Conservation (phyloP, 2,113 vertebrate genomes). For the Apus apus region DNA sequence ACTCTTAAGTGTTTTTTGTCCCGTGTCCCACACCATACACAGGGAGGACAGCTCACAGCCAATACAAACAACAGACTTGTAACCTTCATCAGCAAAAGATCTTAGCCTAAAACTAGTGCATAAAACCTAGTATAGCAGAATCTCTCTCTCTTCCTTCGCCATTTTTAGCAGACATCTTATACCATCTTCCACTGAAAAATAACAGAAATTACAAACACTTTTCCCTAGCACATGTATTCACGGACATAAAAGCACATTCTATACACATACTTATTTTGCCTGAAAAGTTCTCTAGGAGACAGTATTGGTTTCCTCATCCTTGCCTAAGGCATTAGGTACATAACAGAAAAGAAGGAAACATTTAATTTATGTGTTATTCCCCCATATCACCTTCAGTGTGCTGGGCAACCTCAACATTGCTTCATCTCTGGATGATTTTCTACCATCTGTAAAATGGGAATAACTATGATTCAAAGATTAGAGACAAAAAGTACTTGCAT, state of each 20-base stretch:
- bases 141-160: not conserved
- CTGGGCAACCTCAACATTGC: not conserved
- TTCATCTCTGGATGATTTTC: not conserved
- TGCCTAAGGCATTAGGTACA: not conserved
- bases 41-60: not conserved
- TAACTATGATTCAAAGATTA: not conserved
- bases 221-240: not conserved
- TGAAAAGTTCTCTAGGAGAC: not conserved
- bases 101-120: not conserved
- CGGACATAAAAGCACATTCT: not conserved
- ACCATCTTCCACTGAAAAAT: not conserved
- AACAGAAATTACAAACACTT: not conserved
- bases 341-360: not conserved
- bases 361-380: not conserved
- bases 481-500: not conserved
- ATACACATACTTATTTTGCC: not conserved
- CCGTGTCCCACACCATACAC: not conserved
- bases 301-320: not conserved
- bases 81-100: not conserved
- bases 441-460: not conserved
- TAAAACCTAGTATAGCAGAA: not conserved
- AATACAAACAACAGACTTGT: not conserved
- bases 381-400: not conserved
- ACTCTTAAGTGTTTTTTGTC: not conserved
- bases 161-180: not conserved